A percentile compares a stretch with the other conserved stretches of the same genome.
These are phyloP conservation scores for Labeo calbasu DNA, from an alignment of 2,797 vertebrate genomes.

Conservation along the genomic window DNA sequence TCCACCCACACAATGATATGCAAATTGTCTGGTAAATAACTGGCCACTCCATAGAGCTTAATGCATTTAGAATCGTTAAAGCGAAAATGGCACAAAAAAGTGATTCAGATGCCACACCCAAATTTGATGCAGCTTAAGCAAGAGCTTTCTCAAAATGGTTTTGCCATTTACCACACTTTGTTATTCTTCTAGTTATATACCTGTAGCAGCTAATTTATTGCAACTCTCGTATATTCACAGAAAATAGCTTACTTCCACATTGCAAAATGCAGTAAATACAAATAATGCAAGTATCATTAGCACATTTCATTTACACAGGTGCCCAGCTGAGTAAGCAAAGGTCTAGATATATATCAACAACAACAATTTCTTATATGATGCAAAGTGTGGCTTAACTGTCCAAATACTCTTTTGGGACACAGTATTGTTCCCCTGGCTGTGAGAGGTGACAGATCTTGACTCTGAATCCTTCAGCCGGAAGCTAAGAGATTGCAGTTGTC, in stretches of 20 bases:
- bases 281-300: too few species aligned
- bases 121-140: not conserved
- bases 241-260: too few species aligned
- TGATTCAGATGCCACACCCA: not conserved
- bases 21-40: not conserved
- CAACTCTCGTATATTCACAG: too few species aligned
- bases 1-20: not conserved
- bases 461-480: constrained; percentile 62
- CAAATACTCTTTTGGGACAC: not conserved
- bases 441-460: not conserved
- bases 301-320: too few species aligned
- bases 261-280: too few species aligned
- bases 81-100: not conserved
- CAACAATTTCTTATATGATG: not conserved
- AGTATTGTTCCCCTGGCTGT: not conserved
- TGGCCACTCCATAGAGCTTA: not conserved
- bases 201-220: too few species aligned
- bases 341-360: too few species aligned
- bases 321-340: too few species aligned
- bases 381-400: not conserved
- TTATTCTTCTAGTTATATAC: too few species aligned
- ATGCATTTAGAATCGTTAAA: not conserved
- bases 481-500: constrained; percentile 30
- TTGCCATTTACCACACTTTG: too few species aligned
- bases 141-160: not conserved